Base-by-base conservation (phyloP, 2,888 invertebrate genomes). In the Tachystola acroxantha region DNA sequence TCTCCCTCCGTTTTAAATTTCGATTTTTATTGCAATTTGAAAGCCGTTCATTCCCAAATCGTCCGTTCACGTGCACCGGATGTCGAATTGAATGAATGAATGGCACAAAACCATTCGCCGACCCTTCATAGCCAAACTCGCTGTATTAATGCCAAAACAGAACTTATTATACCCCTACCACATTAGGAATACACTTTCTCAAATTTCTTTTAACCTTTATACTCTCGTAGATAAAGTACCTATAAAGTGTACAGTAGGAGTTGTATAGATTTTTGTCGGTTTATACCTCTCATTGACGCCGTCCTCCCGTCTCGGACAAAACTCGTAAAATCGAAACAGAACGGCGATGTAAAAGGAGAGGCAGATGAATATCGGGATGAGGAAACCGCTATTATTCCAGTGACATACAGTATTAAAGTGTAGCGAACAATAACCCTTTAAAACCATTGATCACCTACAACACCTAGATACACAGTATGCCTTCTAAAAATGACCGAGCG, bases 301-400 rank as follows among this genome's bases (percentile, higher is more conserved):
- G 48, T 52, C 45, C 48, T 42, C 46, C 47, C 48, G 58, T 58
- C 61, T 68, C 61, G 72, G 66, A 64, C 68, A 62, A 63, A 61
- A 60, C 69, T 79, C 75, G 78, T 81, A 78, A 80, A 80, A 76
- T 74, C 74, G 76, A 77, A 78, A 78, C 77, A 73, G 71, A 71
- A 57, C 63, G 64, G 59, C 64, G 66, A 69, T 74, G 70, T 76
- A 76, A 78, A 80, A 77, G 68, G 65, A 69, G 64, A 57, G 64
- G 64, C 64, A 71, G 77, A 79, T 78, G 78, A 79, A 81, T 79
- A 76, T 78, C 69, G 70, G 64, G 71, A 81, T 76, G 78, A 72
- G 72, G 69, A 70, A 75, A 71, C 71, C 71, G 68, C 71, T 64
- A 68, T 73, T 77, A 71, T 72, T 57, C 57, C 53, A 43, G 54